Evolutionary conservation across 2,113 vertebrate species (phyloP).

Genomic region (Aspiorhynchus laticeps): DNA sequence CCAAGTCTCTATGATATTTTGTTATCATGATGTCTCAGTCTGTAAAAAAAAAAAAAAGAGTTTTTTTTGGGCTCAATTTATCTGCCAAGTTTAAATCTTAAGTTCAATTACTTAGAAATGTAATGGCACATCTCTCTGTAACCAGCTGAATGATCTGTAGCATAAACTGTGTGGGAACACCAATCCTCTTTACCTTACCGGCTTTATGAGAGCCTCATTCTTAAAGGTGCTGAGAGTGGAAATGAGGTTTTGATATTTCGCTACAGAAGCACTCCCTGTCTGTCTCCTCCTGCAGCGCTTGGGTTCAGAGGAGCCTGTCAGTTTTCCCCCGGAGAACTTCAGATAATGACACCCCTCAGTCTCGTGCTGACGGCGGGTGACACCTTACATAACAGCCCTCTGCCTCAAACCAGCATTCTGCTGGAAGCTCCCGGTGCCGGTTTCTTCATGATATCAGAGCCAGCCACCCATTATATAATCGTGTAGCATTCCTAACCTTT

Average conservation of each 20-base stretch:
- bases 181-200: neutral
- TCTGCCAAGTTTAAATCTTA: no score
- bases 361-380: neutral
- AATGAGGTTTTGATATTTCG: neutral
- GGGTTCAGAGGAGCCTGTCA: neutral
- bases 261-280: neutral
- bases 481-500: neutral
- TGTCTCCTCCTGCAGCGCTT: neutral
- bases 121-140: neutral
- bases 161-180: neutral
- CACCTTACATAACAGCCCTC: conserved; percentile 3
- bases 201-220: neutral
- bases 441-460: neutral
- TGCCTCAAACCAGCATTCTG: neutral
- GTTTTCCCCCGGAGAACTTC: neutral
- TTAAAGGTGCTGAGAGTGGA: neutral
- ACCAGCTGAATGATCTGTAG: neutral
- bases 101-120: neutral
- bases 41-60: neutral
- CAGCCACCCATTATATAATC: neutral
- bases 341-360: conserved; percentile 35
- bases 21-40: neutral
- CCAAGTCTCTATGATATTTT: neutral
- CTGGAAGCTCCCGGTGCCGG: neutral
- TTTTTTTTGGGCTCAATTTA: no score